Evolutionary conservation across 1,140 invertebrate species (phyloP).

Genomic region (Philopotamus ludificatus): DNA sequence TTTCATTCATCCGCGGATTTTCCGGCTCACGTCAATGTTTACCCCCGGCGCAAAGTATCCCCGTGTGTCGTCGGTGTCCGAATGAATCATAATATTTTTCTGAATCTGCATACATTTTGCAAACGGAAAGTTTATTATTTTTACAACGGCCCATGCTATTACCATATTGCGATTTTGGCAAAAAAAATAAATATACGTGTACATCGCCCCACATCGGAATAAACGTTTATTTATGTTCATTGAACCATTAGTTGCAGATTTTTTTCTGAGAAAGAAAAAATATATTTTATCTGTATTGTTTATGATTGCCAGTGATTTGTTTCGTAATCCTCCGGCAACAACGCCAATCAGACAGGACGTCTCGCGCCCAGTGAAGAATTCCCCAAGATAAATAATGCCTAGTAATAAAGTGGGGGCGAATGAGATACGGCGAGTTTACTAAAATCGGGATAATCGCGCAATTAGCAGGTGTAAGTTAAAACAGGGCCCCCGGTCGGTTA

Average conservation of each 20-base stretch:
- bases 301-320: too few relatives aligned
- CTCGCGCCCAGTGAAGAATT: neutral
- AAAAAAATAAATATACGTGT: too few relatives aligned
- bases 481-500: slow-evolving; percentile 14
- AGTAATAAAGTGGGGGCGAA: slow-evolving; percentile 18
- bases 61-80: neutral
- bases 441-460: slow-evolving; percentile 31
- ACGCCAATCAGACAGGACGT: neutral
- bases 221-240: too few relatives aligned
- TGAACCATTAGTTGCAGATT: too few relatives aligned
- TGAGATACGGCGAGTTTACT: slow-evolving; percentile 25
- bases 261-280: too few relatives aligned
- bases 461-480: slow-evolving; percentile 30
- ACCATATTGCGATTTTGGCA: too few relatives aligned
- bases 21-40: too few relatives aligned
- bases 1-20: slow-evolving; percentile 31
- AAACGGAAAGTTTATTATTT: too few relatives aligned
- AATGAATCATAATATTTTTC: slow-evolving; percentile 25
- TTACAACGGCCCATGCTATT: too few relatives aligned
- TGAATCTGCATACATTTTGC: slow-evolving; percentile 19
- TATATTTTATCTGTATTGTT: too few relatives aligned
- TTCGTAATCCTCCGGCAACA: neutral
- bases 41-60: too few relatives aligned
- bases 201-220: too few relatives aligned
- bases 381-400: slow-evolving; percentile 16